Base-by-base conservation (phyloP, 2,113 vertebrate genomes). In the Apteryx owenii region DNA sequence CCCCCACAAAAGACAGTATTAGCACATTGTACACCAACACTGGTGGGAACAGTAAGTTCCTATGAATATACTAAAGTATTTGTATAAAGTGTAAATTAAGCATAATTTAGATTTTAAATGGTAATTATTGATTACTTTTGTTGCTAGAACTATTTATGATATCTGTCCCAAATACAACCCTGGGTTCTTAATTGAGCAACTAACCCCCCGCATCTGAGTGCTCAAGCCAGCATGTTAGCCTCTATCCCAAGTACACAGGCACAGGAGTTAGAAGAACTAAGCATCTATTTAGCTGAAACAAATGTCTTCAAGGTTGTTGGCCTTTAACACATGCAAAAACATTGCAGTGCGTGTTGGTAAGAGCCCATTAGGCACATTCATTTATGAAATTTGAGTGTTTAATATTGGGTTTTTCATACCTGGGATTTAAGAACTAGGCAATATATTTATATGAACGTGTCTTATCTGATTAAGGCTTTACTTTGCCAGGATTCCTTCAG, bases 401-500 rank as follows among this genome's bases (percentile, higher is more conserved):
- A 68, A 28, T 42, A 73, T 25, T 86, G n/a, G 21, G 10, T 81
- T 90, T 88, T 68, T 88, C 28, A 60, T 11, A 46, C 31, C n/a
- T 88, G 21, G 15, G 64, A 78, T 80, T 96, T 88, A 83, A 72
- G 81, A 94, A 40, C 4, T 10, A 83, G 58, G 4, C 66, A 46
- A 81, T 23, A 4, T 81, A 72, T 88, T 88, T 88, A 81, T 38
- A 61, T 20, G 12, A 76, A 58, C 46, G 28, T 85, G 29, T 48
- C 33, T 79, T 71, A 68, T 51, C 48, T 75, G 36, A 91, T 76
- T 56, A 79, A 69, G 28, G 42, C 19, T 88, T 75, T 83, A 33
- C 81, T 95, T 91, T 88, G 44, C 46, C 31, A 75, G 36, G 13
- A 66, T 88, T 73, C 82, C 80, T 90, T 95, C 80, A 71, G 48